Base-by-base conservation (phyloP, 1,140 invertebrate species). In the Aradophagus sp. region DNA sequence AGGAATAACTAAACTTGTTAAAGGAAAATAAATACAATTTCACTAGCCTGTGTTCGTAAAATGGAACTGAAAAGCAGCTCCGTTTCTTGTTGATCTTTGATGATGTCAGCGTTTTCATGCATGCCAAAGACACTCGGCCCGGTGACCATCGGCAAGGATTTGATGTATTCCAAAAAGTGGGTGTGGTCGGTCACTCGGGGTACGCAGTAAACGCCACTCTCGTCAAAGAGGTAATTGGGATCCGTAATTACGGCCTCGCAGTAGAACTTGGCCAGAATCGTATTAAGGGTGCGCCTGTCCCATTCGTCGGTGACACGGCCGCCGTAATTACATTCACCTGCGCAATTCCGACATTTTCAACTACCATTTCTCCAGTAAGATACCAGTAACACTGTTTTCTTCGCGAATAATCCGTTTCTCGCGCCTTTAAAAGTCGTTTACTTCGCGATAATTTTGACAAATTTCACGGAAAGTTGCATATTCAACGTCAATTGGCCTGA, bases 291-390 rank as follows among this genome's bases (percentile, higher is more conserved):
- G 36, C 96, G 88, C 38, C 95, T 88, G 87, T 99, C 97, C 93
- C 95, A 96, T 80, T 97, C 95, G 83, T 98, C 96, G 0, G 95
- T 98, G 3, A 98, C 95, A 67, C 95, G 89, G 0, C 97, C 96
- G 13, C 97, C 97, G 79, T 99, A 99, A 88, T 98, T 98, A 81
- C 96, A 98, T 86, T 98, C 96, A 19, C 96, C 96, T 34, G 56
- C 65, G 56, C 42, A 55, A 69, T 55, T 55, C 17, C 56, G 17
- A 62, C 36, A 61, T 61, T 70, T 52, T 35, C 38, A 75, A 62
- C 52, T 59, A 5, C 39, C 41, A 45, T 63, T 52, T 50, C 13
- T 13, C 8, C 26, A n/a, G n/a, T n/a, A n/a, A 42, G 27, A 55
- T 55, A 55, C 13, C 41, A 53, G 48, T 14, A 41, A 55, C 41